Evolutionary conservation across 1,140 invertebrate species (phyloP).

Genomic region (Drosophila novamexicana): DNA sequence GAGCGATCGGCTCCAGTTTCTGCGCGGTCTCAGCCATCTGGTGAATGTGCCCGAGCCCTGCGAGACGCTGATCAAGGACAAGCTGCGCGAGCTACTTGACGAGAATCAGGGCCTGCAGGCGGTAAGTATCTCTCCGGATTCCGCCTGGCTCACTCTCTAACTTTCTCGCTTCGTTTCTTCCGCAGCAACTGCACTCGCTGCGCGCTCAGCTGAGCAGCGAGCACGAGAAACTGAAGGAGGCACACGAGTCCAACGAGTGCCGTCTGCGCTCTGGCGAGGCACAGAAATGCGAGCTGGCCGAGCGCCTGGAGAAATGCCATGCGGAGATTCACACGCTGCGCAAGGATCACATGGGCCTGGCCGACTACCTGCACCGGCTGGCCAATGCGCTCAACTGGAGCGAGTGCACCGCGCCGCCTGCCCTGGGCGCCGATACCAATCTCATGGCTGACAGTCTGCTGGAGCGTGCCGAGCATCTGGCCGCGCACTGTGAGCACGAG

Average conservation of each 20-base stretch:
- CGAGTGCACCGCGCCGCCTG: slow-evolving; percentile 74
- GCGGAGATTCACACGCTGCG: slow-evolving; percentile 87
- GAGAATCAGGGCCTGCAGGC: slow-evolving; percentile 90
- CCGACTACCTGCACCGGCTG: slow-evolving; percentile 87
- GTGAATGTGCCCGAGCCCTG: slow-evolving; percentile 87
- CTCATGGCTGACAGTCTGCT: slow-evolving; percentile 91
- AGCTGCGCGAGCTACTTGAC: slow-evolving; percentile 89
- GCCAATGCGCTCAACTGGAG: slow-evolving; percentile 85
- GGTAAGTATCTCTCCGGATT: slow-evolving; percentile 85
- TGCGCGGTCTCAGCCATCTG: slow-evolving; percentile 68
- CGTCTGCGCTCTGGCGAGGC: slow-evolving; percentile 89
- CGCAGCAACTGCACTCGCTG: slow-evolving; percentile 89
- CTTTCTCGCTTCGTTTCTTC: not conserved
- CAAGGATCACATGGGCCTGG: slow-evolving; percentile 76
- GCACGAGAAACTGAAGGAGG: slow-evolving; percentile 87
- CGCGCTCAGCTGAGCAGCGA: slow-evolving; percentile 89
- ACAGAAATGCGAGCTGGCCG: slow-evolving; percentile 88
- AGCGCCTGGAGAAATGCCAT: slow-evolving; percentile 89
- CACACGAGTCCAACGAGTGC: slow-evolving; percentile 87
- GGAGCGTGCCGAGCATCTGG: slow-evolving; percentile 90
- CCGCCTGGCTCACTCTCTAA: not conserved
- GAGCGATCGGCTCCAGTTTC: slow-evolving; percentile 76
- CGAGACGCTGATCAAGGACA: slow-evolving; percentile 90
- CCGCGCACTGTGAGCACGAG: slow-evolving; percentile 87
- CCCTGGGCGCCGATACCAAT: slow-evolving; percentile 91